Evolutionary conservation across 1,140 invertebrate genomes (phyloP).

Genomic region (Ceratoteleas bidentatus): DNA sequence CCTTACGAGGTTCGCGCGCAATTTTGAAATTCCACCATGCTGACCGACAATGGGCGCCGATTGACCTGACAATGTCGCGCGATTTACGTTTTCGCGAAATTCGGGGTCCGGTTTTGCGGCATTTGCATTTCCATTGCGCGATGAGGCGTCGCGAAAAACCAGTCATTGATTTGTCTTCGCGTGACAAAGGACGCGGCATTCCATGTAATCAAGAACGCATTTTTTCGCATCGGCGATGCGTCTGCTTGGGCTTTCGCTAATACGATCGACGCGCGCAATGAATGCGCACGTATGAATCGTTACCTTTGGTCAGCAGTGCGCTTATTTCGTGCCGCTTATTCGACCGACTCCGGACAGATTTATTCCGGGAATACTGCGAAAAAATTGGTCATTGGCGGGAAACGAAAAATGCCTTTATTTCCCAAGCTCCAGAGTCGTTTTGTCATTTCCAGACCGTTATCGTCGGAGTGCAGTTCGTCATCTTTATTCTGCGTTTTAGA

Average conservation of each 20-base stretch:
- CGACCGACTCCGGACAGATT: slow-evolving; percentile 20
- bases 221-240: slow-evolving; percentile 24
- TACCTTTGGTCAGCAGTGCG: slow-evolving; percentile 12
- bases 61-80: too few relatives aligned
- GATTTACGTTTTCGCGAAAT: too few relatives aligned
- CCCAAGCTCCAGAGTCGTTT: too few relatives aligned
- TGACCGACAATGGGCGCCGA: too few relatives aligned
- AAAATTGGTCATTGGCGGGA: slow-evolving; percentile 3
- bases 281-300: slow-evolving; percentile 27
- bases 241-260: slow-evolving; percentile 27
- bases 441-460: too few relatives aligned
- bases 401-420: too few relatives aligned
- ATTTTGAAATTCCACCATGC: too few relatives aligned
- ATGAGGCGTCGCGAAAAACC: slow-evolving; percentile 7
- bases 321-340: slow-evolving; percentile 36
- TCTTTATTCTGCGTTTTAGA: too few relatives aligned
- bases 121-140: too few relatives aligned
- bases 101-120: too few relatives aligned
- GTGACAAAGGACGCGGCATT: background rate
- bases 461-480: too few relatives aligned
- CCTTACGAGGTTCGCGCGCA: too few relatives aligned
- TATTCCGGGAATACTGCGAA: slow-evolving; percentile 23
- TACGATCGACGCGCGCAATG: slow-evolving; percentile 11
- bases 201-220: slow-evolving; percentile 28
- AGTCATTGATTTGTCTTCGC: slow-evolving; percentile 18